phyloP scores from a whole-genome alignment of 2,888 invertebrate species.

The Melangyna quadrimaculata region DNA sequence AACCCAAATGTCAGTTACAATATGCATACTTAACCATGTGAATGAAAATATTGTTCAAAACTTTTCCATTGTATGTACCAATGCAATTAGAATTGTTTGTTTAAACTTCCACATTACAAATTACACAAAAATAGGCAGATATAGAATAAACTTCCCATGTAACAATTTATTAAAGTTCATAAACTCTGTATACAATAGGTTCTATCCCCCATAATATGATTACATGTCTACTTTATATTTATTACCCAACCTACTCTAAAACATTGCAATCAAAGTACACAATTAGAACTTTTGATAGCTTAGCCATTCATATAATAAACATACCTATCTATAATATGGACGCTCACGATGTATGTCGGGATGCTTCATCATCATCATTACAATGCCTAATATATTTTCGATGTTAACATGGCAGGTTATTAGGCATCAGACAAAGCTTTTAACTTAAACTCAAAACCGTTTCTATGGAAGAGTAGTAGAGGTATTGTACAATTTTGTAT shows the following conservation, averaged over 20 bases:
- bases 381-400: constrained; percentile 2
- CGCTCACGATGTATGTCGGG: not conserved
- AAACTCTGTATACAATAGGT: too few relatives aligned
- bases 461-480: not conserved
- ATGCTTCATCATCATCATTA: not conserved
- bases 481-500: not conserved
- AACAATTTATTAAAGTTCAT: too few relatives aligned
- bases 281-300: constrained; percentile 10
- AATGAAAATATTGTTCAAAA: too few relatives aligned
- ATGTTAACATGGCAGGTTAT: constrained; percentile 30
- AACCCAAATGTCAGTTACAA: too few relatives aligned
- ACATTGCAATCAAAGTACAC: constrained; percentile 14
- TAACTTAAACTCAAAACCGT: constrained; percentile 9
- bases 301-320: not conserved
- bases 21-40: too few relatives aligned
- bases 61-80: too few relatives aligned
- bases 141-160: too few relatives aligned
- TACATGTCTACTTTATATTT: not conserved
- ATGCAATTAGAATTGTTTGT: too few relatives aligned
- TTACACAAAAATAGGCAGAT: too few relatives aligned
- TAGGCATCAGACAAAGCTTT: constrained; percentile 28
- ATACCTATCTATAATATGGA: too few relatives aligned
- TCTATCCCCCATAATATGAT: too few relatives aligned
- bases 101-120: too few relatives aligned
- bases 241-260: not conserved